Evolutionary conservation across 2,888 invertebrate species (phyloP), one percentile per base, ranked within the genome.

Genomic region (Phrixothrix hirtus): DNA sequence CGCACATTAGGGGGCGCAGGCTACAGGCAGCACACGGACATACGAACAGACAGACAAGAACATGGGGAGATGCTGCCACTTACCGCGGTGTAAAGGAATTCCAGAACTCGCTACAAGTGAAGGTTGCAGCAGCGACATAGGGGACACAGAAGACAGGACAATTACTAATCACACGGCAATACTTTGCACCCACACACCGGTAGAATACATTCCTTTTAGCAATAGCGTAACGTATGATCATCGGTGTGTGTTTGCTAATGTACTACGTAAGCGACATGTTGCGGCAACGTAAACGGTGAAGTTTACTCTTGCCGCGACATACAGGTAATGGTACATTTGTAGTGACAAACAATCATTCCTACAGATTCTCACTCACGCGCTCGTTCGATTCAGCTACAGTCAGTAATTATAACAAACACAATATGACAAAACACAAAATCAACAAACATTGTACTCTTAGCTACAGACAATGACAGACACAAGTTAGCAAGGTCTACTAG

Each of bases 41-140:
- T 70, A 72, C 71, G 72, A 68, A 73, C 73, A 74, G 66, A 70
- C 70, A 69, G 63, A 67, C 68, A 70, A 71, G 68, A 70, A 72
- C 72, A 74, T 69, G 74, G 75, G 75, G 73, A 70, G 70, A 75
- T 75, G 75, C 75, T 76, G 87, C 84, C 87, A 93, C 93, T 93
- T 93, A 94, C 93, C 93, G 89, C 88, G 92, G 92, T 86, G 90
- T 90, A 89, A 93, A 93, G 88, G 92, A 92, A 88, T 90, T 93
- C 93, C 93, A 93, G 91, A 93, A 94, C 88, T 91, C 91, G 90
- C 93, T 93, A 91, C 87, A 78, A 72, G 73, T 75, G 72, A 70
- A 75, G 71, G 75, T 74, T 75, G 75, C 75, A 74, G 70, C 82
- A 83, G 83, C 83, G 83, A 83, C 83, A 83, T 82, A 83, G 83